Base-by-base conservation (phyloP, 35 echinoderm and acorn worm species). In the Diadema setosum region DNA sequence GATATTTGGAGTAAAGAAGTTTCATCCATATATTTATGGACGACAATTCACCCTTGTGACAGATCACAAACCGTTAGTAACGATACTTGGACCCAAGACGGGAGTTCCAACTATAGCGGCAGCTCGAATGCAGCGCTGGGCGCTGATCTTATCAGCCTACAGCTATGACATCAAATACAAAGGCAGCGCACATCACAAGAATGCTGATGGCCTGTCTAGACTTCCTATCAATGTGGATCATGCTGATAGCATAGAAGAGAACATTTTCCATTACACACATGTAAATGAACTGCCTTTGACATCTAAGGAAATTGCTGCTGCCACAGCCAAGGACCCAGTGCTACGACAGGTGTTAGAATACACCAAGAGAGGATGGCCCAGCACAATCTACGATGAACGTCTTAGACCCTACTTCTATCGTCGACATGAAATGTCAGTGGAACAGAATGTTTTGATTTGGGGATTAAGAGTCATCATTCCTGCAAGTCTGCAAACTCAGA, bases 11-110 rank as follows among this genome's bases (percentile, higher is more conserved):
- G 64, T 89, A 20, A 85, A 93, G 42, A 92, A 91, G 83, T 93
- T 93, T 41, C 86, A 88, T 42, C 60, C 48, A 37, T 97, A 70
- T 50, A 43, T 89, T 16, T 86, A 81, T n/a, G 52, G 75, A 46
- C 31, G 83, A 9, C 81, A 78, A 36, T 97, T 97, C 70, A 93
- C 87, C 5, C 92, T 84, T 1, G 42, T 97, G n/a, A 97, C 94
- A 42, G 90, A 92, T 61, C 90, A 97, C 70, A 89, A 97, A 35
- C 94, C 90, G 14, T 81, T 95, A 1, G 58, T 84, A 18, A 44
- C 57, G 1, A 91, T 91, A 18, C 46, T 95, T 42, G 69, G 65
- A 35, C 83, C 93, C 9, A 73, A 86, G 35, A 39, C 83, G 37
- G 55, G 29, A 5, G 61, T 87, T 33, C 93, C 93, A 39, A 75